Evolutionary conservation across 1,140 invertebrate species (phyloP).

Genomic region (Drosophila neocordata): DNA sequence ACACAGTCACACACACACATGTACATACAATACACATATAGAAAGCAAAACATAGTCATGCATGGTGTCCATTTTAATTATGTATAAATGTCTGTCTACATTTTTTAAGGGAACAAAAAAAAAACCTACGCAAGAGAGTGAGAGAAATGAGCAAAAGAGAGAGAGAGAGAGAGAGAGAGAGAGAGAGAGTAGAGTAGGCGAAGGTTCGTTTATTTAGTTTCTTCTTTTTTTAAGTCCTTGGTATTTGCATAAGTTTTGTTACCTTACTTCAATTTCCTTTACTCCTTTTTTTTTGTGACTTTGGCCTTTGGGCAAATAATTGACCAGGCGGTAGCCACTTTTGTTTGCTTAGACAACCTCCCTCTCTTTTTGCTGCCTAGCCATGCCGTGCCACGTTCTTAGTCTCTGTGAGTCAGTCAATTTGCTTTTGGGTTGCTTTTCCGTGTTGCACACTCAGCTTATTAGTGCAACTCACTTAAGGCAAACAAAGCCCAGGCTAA

Average conservation of each 20-base stretch:
- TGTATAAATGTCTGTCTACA: slow-evolving; percentile 62
- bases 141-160: not conserved
- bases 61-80: slow-evolving; percentile 65
- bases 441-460: slow-evolving; percentile 47
- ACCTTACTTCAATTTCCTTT: slow-evolving; percentile 4
- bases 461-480: slow-evolving; percentile 69
- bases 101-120: slow-evolving; percentile 26
- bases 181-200: not conserved
- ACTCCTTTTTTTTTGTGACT: slow-evolving; percentile 8
- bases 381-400: not conserved
- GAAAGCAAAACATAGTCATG: slow-evolving; percentile 41
- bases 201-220: not conserved
- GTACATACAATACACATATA: no score
- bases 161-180: not conserved
- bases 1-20: not conserved
- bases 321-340: slow-evolving; percentile 52
- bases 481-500: slow-evolving; percentile 65
- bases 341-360: slow-evolving; percentile 46
- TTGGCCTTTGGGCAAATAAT: slow-evolving; percentile 56
- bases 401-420: slow-evolving; percentile 47
- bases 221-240: not conserved
- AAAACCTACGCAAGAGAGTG: not conserved
- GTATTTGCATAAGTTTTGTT: slow-evolving; percentile 59
- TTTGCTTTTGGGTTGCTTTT: slow-evolving; percentile 34
- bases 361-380: not conserved